Base-by-base conservation (phyloP, 2,888 invertebrate species). In the Platerodrilus igneus region DNA sequence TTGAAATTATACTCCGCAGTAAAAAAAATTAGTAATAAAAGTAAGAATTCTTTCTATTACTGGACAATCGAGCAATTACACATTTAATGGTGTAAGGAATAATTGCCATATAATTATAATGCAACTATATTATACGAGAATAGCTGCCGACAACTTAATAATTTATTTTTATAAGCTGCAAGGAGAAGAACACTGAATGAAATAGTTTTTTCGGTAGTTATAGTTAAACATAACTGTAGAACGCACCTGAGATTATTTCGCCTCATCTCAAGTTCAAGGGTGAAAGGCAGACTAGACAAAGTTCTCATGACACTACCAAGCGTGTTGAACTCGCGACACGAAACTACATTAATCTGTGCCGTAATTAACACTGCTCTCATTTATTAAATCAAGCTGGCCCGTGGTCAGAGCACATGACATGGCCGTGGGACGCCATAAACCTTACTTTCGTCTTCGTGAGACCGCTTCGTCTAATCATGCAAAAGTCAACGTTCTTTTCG, bases 361-460 rank as follows among this genome's bases (percentile, higher is more conserved):
- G 57, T 62, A 60, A 62, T 62, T 62, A 62, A 58, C 58, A 54
- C 50, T 56, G 60, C 56, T 61, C 60, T 55, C 59, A 57, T 60
- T 62, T 59, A 59, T 60, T 60, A 58, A 56, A 57, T 53, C 48
- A 50, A 46, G 39, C 48, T 37, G 37, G 45, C 50, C 46, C 44
- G 43, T 41, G 46, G 34, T 35, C 32, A 16, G 45, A 44, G 40
- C 48, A 40, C 29, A 36, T 36, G 38, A 37, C 38, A 28, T 25
- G 43, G 45, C 40, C 45, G 45, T 45, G 45, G 41, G 41, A 45
- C 44, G 33, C 28, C 34, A 17, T 34, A 35, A 38, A 21, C n/a
- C 37, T 41, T 29, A 33, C 28, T n/a, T n/a, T n/a, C 22, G 20
- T 26, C 36, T 27, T 30, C 35, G 34, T 38, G 38, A 29, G 34